phyloP scores from a whole-genome alignment of 2,797 vertebrate genomes.

The Xiphorhynchus erythropygius region DNA sequence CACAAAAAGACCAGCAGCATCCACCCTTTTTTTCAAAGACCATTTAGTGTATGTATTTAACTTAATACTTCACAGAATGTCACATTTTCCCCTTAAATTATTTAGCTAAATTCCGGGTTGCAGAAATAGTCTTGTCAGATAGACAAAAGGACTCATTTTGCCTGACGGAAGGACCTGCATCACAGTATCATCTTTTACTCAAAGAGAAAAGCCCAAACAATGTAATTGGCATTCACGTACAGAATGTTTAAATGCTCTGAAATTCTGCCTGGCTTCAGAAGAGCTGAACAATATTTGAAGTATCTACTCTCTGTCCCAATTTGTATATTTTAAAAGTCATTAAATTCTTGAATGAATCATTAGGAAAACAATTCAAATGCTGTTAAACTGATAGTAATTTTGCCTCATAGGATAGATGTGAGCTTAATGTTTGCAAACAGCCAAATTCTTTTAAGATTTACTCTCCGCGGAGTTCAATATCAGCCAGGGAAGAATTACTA shows the following conservation, averaged over 20 bases:
- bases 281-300: constrained; percentile 57
- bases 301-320: constrained; percentile 54
- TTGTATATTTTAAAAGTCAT: constrained; percentile 70
- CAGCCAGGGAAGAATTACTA: constrained; percentile 36
- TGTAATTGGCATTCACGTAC: constrained; percentile 36
- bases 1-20: not conserved
- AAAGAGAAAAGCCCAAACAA: constrained; percentile 50
- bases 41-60: not conserved
- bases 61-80: not conserved
- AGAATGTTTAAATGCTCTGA: constrained; percentile 39
- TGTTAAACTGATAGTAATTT: constrained; percentile 72
- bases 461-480: constrained; percentile 28
- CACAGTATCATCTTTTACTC: not conserved
- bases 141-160: not conserved
- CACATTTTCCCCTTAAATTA: not conserved
- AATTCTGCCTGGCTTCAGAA: constrained; percentile 48
- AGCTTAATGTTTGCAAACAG: constrained; percentile 64
- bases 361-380: constrained; percentile 74
- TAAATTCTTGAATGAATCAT: constrained; percentile 73
- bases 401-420: constrained; percentile 40
- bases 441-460: constrained; percentile 46
- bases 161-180: not conserved
- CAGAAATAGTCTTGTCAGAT: not conserved
- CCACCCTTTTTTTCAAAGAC: not conserved
- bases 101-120: not conserved